Evolutionary conservation across 2,888 invertebrate species (phyloP).

Genomic region (Hyposoter dolosus): DNA sequence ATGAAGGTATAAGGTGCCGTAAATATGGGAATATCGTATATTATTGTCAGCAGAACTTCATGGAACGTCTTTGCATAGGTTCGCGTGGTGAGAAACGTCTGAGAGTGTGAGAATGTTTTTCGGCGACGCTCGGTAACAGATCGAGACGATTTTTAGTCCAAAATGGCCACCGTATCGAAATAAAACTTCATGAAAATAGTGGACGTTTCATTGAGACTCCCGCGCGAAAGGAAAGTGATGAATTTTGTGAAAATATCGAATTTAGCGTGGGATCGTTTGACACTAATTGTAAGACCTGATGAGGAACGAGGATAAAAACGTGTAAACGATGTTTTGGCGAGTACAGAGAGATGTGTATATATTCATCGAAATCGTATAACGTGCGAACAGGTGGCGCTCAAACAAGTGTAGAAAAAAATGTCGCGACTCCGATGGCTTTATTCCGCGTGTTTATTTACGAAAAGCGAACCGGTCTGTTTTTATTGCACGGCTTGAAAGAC

Average conservation of each 20-base stretch:
- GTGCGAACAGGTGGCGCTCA: conserved; percentile 51
- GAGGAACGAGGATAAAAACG: neutral
- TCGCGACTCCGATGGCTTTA: neutral
- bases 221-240: neutral
- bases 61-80: neutral
- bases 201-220: neutral
- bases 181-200: neutral
- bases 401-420: conserved; percentile 18
- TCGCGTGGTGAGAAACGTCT: neutral
- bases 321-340: neutral
- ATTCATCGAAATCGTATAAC: conserved; percentile 7
- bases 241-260: neutral
- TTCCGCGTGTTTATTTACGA: neutral
- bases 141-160: conserved; percentile 13
- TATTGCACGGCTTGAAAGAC: neutral
- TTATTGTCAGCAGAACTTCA: neutral
- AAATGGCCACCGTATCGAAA: conserved; percentile 4
- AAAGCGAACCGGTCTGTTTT: neutral
- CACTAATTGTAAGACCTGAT: neutral
- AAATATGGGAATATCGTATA: neutral
- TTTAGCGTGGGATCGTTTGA: neutral
- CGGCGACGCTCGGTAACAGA: neutral
- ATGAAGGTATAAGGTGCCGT: neutral
- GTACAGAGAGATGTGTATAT: neutral
- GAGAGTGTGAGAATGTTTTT: neutral